Evolutionary conservation across 2,797 vertebrate species (phyloP), one percentile per base, ranked within the genome.

Genomic region (Sylvilagus floridanus): DNA sequence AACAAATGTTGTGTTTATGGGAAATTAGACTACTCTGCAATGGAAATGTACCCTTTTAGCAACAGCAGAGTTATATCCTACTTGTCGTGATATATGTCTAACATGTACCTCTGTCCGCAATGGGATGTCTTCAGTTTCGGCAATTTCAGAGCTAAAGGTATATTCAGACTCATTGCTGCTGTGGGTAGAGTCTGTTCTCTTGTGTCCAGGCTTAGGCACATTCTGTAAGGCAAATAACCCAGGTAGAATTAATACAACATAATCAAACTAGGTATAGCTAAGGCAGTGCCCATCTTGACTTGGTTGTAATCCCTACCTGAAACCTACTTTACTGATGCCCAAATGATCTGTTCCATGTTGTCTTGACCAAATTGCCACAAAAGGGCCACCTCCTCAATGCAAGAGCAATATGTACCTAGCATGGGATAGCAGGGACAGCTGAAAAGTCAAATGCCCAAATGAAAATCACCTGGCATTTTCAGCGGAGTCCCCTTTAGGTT

Each of bases 151-250:
- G 98, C 99, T 99, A 97, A 99, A 99, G 47, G 99, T 99, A 97
- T 99, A 99, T 96, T 99, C 99, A n/a, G 99, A 99, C 96, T 99
- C 99, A 97, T 99, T 99, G 98, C 99, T 99, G 97, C 99, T 99
- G 98, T 99, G 99, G 28, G 99, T 99, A 89, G 99, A 99, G 96
- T 99, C 99, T 0, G 98, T 99, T 98, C 99, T 99, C 98, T 98
- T 99, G 98, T 99, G 99, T 82, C 99, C 99, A 84, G 99, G 99
- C 97, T 99, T 99, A 93, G 99, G 98, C 83, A 99, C 97, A 87
- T 98, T 99, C 99, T 99, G 95, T 52, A 97, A 91, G 26, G 85
- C 72, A 97, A 96, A 96, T 28, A 95, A 92, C 79, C 77, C 90
- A 96, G 54, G 9, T 82, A 37, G 32, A 69, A 78, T 54, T 35